Conservation (phyloP, 2,113 vertebrate species). For the Panurus biarmicus region DNA sequence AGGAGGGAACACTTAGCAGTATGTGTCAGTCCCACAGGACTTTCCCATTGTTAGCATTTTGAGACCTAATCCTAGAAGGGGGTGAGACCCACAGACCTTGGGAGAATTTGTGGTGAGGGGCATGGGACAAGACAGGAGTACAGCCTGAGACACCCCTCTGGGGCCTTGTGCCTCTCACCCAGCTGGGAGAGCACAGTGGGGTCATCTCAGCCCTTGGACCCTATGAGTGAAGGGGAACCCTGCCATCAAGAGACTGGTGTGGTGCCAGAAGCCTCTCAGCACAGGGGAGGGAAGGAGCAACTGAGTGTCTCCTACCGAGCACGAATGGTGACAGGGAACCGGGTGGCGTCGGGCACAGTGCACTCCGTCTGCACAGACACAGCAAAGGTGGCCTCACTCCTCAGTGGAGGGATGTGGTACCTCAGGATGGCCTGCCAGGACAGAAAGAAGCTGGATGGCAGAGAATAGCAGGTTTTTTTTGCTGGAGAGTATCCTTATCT, state of each 20-base stretch:
- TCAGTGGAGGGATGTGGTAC: background rate
- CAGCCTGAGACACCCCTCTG: background rate
- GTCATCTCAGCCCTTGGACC: background rate
- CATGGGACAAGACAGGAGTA: background rate
- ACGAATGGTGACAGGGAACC: slow-evolving; percentile 7
- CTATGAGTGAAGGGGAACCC: background rate
- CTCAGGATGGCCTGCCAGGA: slow-evolving; percentile 13
- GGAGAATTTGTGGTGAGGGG: background rate
- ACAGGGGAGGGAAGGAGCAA: background rate
- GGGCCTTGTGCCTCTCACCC: background rate
- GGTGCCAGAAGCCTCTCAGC: background rate
- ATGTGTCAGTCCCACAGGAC: background rate
- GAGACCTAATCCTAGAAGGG: background rate
- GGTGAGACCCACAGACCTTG: background rate
- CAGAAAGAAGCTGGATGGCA: background rate
- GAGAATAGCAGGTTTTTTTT: background rate
- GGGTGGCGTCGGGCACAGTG: background rate
- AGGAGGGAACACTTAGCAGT: background rate
- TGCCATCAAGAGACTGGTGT: background rate
- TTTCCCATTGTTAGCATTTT: background rate
- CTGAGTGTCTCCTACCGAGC: background rate
- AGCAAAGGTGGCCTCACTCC: background rate
- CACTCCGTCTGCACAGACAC: background rate
- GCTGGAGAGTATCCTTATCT: background rate
- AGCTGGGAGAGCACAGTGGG: background rate